Evolutionary conservation across 2,797 vertebrate species (phyloP), one percentile per base, ranked within the genome.

Genomic region (Periophthalmus magnuspinnatus): DNA sequence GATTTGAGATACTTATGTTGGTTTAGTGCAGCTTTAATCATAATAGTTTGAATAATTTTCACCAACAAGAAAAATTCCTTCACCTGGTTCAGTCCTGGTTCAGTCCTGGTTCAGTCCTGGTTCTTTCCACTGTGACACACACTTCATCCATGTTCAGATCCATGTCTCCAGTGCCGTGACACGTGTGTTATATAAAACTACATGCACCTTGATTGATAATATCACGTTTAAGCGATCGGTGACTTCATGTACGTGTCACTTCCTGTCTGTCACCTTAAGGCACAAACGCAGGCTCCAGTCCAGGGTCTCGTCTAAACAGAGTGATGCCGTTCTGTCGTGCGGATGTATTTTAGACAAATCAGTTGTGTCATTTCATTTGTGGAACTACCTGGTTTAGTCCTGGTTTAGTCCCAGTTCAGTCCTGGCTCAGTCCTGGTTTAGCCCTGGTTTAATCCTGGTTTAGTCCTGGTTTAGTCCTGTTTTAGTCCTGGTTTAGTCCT

Each of bases 221-320:
- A 80, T 88, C 79, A 70, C 60, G 65, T 78, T 82, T 50, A 57
- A 81, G 70, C 72, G 81, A 89, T 90, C 89, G 84, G 77, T 68
- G 72, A 76, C 79, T 85, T 81, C 81, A 67, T 86, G 84, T 82
- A 77, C 65, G 83, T 82, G 81, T 81, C 84, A 76, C 77, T 84
- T 79, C 84, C 76, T 77, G 71, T 78, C 74, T 65, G 74, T 88
- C 81, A 74, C 60, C 70, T 79, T 65, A 76, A 71, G 69, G 75
- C 56, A 83, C 80, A 71, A 66, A 57, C 75, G 81, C 68, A 76
- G 68, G 70, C 59, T 77, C 59, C 74, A 70, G 63, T 54, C 76
- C 70, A 75, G 71, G 67, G 66, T n/a, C 32, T 5, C 17, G 17
- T 19, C 3, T n/a, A 34, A 60, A n/a, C 54, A 5, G 54, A 13